Base-by-base conservation (phyloP, 1,140 invertebrate genomes). In the Tetraneura akinire region DNA sequence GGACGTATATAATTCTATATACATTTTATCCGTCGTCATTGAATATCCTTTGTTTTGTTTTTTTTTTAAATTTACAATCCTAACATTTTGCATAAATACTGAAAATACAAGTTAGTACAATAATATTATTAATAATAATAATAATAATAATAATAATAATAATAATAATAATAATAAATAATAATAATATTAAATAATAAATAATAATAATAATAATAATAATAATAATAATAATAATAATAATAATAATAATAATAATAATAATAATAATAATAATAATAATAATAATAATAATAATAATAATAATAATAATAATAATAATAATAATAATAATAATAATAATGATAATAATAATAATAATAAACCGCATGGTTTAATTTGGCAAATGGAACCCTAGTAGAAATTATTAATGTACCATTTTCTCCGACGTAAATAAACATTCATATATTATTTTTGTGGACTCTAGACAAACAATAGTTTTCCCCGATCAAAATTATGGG, bases 21-120 rank as follows among this genome's bases (percentile, higher is more conserved):
- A 51, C 16, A 51, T n/a, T 51, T 70, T n/a, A n/a, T 14, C n/a
- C n/a, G 45, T 62, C 57, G 29, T 32, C 68, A 68, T 47, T 68
- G 42, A 68, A 68, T 47, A 68, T 68, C 11, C 21, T 64, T 60
- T 60, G 57, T 60, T 32, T 64, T 64, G 64, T 45, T 68, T 16
- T 29, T 66, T 29, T 21, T 68, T 45, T 14, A 21, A 68, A 71
- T 71, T 71, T 51, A 29, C 14, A 71, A 49, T 29, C 68, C 45
- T n/a, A 29, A 71, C 68, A 51, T 71, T 51, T 71, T 29, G 11
- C 9, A 32, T 51, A 29, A 10, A 71, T 71, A 29, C 9, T 14
- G 18, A 71, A 51, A 18, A 5, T 23, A 71, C 26, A 51, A 71
- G 45, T 71, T 6, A n/a, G 47, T 51, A 45, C 3, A 21, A 45